phyloP scores from a whole-genome alignment of 2,888 invertebrate genomes.

The Calephelis perditalis region DNA sequence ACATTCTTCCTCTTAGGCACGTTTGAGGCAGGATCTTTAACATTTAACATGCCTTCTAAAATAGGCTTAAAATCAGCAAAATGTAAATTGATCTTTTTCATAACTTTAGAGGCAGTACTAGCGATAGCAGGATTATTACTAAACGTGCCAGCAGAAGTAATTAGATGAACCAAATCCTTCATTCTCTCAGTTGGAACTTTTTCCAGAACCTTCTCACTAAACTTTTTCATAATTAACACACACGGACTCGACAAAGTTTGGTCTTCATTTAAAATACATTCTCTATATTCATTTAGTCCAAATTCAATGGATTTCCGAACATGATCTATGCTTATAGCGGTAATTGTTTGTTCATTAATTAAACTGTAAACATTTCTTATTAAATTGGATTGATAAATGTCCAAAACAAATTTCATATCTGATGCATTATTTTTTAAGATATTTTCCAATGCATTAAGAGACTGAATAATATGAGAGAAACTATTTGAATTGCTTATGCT shows the following conservation, averaged over 20 bases:
- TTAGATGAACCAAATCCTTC: slow-evolving; percentile 66
- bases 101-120: slow-evolving; percentile 78
- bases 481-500: slow-evolving; percentile 65
- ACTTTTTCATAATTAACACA: slow-evolving; percentile 75
- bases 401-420: slow-evolving; percentile 49
- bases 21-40: slow-evolving; percentile 53
- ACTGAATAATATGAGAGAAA: slow-evolving; percentile 52
- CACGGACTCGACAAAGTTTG: slow-evolving; percentile 55
- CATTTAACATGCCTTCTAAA: slow-evolving; percentile 79
- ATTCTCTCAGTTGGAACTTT: slow-evolving; percentile 64
- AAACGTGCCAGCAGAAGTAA: slow-evolving; percentile 75
- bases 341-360: slow-evolving; percentile 71
- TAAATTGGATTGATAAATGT: slow-evolving; percentile 71
- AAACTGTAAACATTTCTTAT: slow-evolving; percentile 75
- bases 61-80: slow-evolving; percentile 79
- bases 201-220: slow-evolving; percentile 75
- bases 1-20: slow-evolving; percentile 61
- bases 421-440: slow-evolving; percentile 40
- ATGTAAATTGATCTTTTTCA: slow-evolving; percentile 82
- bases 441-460: slow-evolving; percentile 44
- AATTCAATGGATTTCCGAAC: slow-evolving; percentile 79
- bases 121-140: slow-evolving; percentile 80
- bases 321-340: slow-evolving; percentile 53
- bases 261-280: slow-evolving; percentile 55
- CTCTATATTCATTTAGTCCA: slow-evolving; percentile 73